phyloP scores from a whole-genome alignment of 1,140 invertebrate genomes.

The Phenacoccus solenopsis region DNA sequence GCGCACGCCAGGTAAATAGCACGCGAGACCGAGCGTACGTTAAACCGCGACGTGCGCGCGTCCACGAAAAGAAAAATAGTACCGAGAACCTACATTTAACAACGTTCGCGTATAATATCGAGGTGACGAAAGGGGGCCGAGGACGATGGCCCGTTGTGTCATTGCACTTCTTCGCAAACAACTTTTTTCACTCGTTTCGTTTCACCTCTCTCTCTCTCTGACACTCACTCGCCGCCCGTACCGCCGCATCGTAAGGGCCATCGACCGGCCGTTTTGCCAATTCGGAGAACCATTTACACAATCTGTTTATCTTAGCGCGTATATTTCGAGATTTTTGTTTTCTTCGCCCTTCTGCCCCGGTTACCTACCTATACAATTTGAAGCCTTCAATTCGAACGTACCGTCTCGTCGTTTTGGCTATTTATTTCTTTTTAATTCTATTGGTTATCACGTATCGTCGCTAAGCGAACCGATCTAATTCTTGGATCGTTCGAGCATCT shows the following conservation, averaged over 20 bases:
- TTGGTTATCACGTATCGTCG: not conserved
- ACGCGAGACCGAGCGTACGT: too few species aligned
- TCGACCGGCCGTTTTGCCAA: slow-evolving; percentile 9
- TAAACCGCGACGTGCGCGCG: too few species aligned
- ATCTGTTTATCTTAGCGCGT: not conserved
- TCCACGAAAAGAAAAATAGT: too few species aligned
- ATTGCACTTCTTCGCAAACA: slow-evolving; percentile 17
- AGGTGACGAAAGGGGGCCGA: slow-evolving; percentile 16
- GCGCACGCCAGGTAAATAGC: too few species aligned
- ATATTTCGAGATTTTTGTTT: not conserved
- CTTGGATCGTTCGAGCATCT: too few species aligned
- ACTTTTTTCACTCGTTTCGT: not conserved
- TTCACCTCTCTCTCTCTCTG: not conserved
- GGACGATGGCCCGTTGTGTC: slow-evolving; percentile 15
- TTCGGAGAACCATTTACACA: not conserved
- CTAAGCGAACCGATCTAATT: not conserved
- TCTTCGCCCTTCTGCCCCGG: not conserved
- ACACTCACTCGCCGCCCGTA: not conserved
- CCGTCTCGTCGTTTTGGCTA: too few species aligned
- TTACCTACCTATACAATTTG: too few species aligned
- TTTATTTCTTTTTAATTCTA: too few species aligned
- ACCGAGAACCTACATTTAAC: not conserved
- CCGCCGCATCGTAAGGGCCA: not conserved
- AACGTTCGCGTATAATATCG: not conserved
- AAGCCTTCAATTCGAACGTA: not conserved